phyloP scores from a whole-genome alignment of 2,888 invertebrate species.

The Tetragonisca angustula region DNA sequence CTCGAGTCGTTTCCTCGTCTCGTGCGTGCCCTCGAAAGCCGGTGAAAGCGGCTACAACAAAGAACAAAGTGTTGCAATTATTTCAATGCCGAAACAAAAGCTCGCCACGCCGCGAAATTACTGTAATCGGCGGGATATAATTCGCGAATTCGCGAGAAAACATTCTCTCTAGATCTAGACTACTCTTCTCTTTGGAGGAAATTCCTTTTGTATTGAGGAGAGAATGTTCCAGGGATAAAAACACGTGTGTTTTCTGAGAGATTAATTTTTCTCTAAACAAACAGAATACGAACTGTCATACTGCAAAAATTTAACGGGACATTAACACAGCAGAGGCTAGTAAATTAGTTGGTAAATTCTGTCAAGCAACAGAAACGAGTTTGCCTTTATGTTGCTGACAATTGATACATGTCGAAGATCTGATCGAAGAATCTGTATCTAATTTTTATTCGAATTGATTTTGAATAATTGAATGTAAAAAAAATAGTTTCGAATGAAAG shows the following conservation, averaged over 20 bases:
- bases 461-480: no score
- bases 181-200: background rate
- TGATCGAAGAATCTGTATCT: no score
- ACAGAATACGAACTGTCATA: background rate
- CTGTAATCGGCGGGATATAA: background rate
- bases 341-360: no score
- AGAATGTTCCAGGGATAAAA: background rate
- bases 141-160: background rate
- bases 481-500: no score
- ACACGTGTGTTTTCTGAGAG: background rate
- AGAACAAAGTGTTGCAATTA: conserved; percentile 27
- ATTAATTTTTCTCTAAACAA: background rate
- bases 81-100: conserved; percentile 21
- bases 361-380: no score
- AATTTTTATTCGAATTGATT: no score
- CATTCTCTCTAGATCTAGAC: no score
- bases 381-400: no score
- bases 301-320: no score
- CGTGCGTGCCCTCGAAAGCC: conserved; percentile 13
- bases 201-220: background rate
- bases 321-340: no score
- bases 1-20: conserved; percentile 13
- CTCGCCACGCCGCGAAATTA: background rate
- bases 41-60: background rate
- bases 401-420: no score